Conservation (phyloP, 2,888 invertebrate species). For the Noctuana brunneofusca region DNA sequence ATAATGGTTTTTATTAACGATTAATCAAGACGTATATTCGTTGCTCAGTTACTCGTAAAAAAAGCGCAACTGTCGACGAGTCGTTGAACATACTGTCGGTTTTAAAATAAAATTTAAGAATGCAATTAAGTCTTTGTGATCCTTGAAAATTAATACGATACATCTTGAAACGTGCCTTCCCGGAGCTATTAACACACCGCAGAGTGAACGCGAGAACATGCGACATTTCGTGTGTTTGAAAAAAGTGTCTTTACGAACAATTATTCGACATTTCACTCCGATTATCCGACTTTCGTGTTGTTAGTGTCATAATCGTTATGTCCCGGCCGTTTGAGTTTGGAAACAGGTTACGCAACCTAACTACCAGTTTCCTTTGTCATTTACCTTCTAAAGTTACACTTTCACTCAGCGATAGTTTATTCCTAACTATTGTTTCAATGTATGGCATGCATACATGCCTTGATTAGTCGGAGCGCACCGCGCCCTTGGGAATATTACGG, state of each 20-base stretch:
- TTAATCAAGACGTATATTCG: constrained; percentile 63
- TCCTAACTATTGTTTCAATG: constrained; percentile 7
- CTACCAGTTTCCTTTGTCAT: constrained; percentile 31
- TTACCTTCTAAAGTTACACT: constrained; percentile 32
- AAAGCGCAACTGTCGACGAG: constrained; percentile 47
- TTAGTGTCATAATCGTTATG: constrained; percentile 29
- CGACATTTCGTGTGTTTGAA: constrained; percentile 45
- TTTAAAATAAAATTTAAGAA: constrained; percentile 76
- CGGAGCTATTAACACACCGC: constrained; percentile 68
- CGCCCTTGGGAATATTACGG: constrained; percentile 17
- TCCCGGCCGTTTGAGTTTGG: constrained; percentile 23
- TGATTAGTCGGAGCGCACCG: background rate
- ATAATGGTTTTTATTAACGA: constrained; percentile 65
- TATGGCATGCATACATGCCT: background rate
- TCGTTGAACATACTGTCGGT: constrained; percentile 67
- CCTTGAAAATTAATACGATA: constrained; percentile 71
- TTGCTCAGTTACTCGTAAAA: constrained; percentile 49
- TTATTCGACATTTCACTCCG: constrained; percentile 36
- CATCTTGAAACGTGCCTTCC: constrained; percentile 57
- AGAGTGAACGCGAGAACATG: constrained; percentile 57
- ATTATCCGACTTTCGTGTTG: constrained; percentile 35
- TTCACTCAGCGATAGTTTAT: constrained; percentile 15
- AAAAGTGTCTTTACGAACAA: constrained; percentile 40
- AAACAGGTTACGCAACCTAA: constrained; percentile 29
- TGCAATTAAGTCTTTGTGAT: constrained; percentile 72